These are phyloP conservation scores for Cricetomys ansorgei DNA, from an alignment of 2,113 vertebrate genomes.

Conservation along the genomic window DNA sequence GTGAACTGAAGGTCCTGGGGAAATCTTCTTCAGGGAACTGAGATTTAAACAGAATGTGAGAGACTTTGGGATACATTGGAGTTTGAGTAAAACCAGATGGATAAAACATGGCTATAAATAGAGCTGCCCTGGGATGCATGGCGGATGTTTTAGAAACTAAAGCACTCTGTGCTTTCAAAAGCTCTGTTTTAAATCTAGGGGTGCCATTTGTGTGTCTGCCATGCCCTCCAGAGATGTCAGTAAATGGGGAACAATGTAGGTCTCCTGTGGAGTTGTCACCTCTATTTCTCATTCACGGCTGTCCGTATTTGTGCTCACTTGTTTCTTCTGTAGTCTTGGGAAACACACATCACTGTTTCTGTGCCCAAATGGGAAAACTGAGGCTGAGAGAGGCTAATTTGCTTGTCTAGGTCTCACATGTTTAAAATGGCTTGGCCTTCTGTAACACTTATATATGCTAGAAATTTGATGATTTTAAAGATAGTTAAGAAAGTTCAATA, in stretches of 20 bases:
- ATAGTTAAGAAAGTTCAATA: background rate
- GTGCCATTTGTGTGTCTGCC: background rate
- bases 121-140: conserved; percentile 26
- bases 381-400: background rate
- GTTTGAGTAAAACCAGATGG: conserved; percentile 46
- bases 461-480: background rate
- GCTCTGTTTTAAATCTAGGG: conserved; percentile 11
- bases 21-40: conserved; percentile 38
- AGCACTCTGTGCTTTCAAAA: background rate
- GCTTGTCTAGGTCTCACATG: background rate
- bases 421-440: background rate
- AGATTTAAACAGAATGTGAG: conserved; percentile 47
- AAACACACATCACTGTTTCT: background rate
- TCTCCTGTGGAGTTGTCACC: background rate
- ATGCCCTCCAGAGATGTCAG: background rate
- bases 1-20: background rate
- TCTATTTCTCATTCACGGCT: background rate
- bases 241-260: background rate
- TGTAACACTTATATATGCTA: background rate
- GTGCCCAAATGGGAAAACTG: background rate
- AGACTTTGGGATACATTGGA: background rate
- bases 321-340: background rate
- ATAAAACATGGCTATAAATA: conserved; percentile 1
- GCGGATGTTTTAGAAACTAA: conserved; percentile 30
- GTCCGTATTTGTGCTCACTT: background rate